Evolutionary conservation across 2,888 invertebrate genomes (phyloP).

Genomic region (Hanleya hanleyi): DNA sequence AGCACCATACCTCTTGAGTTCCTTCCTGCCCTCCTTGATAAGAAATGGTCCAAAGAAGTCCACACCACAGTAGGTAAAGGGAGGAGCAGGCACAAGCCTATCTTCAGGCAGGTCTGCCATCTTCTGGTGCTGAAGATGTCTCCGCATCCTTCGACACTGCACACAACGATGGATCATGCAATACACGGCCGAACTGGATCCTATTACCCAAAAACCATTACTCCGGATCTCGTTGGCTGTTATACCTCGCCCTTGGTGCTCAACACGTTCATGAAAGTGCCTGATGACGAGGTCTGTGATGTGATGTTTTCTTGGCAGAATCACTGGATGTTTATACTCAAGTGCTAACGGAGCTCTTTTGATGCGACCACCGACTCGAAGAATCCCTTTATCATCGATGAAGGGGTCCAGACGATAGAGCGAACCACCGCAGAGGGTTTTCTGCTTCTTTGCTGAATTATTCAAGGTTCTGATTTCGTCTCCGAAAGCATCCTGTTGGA

Average conservation of each 20-base stretch:
- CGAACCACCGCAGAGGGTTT: neutral
- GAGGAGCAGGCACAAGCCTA: constrained; percentile 47
- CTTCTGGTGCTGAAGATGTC: constrained; percentile 30
- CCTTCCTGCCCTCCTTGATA: constrained; percentile 20
- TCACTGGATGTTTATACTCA: constrained; percentile 18
- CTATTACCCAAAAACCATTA: constrained; percentile 59
- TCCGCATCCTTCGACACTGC: constrained; percentile 50
- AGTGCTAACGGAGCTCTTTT: neutral
- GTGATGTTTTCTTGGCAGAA: constrained; percentile 17
- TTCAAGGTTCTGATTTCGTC: constrained; percentile 1
- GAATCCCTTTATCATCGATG: constrained; percentile 30
- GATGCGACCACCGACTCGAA: constrained; percentile 24
- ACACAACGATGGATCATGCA: constrained; percentile 51
- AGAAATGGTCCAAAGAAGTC: constrained; percentile 21
- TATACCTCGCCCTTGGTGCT: constrained; percentile 42
- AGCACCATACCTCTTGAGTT: constrained; percentile 22
- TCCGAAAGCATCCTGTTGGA: constrained; percentile 5
- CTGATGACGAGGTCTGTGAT: constrained; percentile 18
- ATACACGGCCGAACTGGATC: constrained; percentile 44
- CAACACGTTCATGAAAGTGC: constrained; percentile 36
- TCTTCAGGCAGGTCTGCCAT: constrained; percentile 63
- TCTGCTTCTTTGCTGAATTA: neutral
- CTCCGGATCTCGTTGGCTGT: constrained; percentile 37
- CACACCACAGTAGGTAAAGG: constrained; percentile 56
- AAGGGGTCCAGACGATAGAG: constrained; percentile 15